These are phyloP conservation scores for Oscheius sp. DNA, from an alignment of 1,140 invertebrate species.

Conservation along the genomic window DNA sequence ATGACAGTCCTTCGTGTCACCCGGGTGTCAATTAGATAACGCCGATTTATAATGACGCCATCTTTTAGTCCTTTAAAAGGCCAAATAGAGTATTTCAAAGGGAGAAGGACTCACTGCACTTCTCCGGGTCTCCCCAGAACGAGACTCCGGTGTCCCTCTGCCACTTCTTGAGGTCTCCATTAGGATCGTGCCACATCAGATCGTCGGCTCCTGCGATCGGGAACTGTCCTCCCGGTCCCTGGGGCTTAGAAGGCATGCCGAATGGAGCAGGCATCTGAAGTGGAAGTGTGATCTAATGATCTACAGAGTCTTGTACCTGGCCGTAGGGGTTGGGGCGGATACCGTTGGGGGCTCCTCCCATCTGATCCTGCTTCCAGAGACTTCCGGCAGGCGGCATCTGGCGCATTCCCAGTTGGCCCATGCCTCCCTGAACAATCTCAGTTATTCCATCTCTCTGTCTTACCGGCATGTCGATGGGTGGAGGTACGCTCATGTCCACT, in stretches of 20 bases:
- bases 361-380: conserved; percentile 25
- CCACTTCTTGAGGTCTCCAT: conserved; percentile 38
- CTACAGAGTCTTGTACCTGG: not conserved
- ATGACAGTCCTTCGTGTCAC: too few relatives aligned
- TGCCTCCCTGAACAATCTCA: conserved; percentile 14
- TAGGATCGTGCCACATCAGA: conserved; percentile 36
- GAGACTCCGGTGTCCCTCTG: conserved; percentile 36
- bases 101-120: conserved; percentile 15
- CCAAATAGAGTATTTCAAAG: too few relatives aligned
- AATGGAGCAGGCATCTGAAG: conserved; percentile 8
- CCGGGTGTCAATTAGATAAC: too few relatives aligned
- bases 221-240: conserved; percentile 10
- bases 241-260: not conserved
- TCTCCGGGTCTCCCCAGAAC: conserved; percentile 35
- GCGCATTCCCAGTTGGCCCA: conserved; percentile 15
- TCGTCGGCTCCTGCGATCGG: conserved; percentile 23
- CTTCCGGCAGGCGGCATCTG: not conserved
- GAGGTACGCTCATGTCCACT: conserved; percentile 37
- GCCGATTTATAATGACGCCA: too few relatives aligned
- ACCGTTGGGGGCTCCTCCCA: conserved; percentile 29
- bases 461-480: conserved; percentile 34
- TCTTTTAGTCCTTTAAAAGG: too few relatives aligned
- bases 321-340: not conserved
- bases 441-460: not conserved
- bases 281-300: not conserved